Conservation (phyloP, 2,797 vertebrate species). For the Loris lydekkerianus region DNA sequence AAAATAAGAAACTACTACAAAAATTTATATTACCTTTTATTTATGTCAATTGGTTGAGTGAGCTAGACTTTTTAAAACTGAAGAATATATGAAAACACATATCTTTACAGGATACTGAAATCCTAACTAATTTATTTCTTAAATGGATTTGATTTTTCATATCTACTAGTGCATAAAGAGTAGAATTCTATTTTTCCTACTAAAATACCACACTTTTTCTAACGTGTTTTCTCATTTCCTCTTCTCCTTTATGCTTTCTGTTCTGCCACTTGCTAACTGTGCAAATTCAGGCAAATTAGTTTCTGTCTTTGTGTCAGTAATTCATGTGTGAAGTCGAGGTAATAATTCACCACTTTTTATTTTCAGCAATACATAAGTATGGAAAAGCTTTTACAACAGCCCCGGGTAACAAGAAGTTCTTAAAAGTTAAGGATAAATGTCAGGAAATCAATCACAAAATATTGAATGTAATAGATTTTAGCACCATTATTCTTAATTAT, state of each 20-base stretch:
- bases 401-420: background rate
- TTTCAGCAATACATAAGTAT: background rate
- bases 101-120: background rate
- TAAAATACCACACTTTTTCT: background rate
- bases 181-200: background rate
- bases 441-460: constrained; percentile 13
- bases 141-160: background rate
- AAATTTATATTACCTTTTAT: background rate
- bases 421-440: constrained; percentile 21
- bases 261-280: background rate
- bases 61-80: background rate
- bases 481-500: background rate
- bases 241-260: background rate
- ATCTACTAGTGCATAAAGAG: background rate
- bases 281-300: background rate
- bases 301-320: background rate
- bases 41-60: background rate
- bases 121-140: background rate
- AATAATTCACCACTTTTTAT: background rate
- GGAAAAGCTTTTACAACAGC: background rate
- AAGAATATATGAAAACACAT: background rate
- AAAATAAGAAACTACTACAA: background rate
- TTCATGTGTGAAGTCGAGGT: background rate
- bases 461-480: background rate
- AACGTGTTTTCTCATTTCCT: background rate